Base-by-base conservation (phyloP, 1,140 invertebrate genomes). In the Lasioglossum baleicum region DNA sequence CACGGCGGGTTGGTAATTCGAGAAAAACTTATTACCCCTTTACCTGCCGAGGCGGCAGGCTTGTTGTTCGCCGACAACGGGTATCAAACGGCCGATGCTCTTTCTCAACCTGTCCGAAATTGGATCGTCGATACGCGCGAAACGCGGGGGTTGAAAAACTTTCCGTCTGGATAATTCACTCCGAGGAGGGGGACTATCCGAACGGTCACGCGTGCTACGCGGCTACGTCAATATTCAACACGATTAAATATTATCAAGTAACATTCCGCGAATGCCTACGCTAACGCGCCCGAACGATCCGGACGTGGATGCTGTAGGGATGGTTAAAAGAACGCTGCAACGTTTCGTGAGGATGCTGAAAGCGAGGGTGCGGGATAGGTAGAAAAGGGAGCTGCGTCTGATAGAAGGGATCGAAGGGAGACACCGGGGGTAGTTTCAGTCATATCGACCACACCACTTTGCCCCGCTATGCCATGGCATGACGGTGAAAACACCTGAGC, bases 391-490 rank as follows among this genome's bases (percentile, higher is more conserved):
- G 60, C 63, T 31, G 44, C 31, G 80, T 75, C 75, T 73, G 67
- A 86, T 81, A 75, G 80, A 86, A 73, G 60, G 79, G 83, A 76
- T 71, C 80, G 85, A 80, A 63, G 81, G 63, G 88, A 82, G 75
- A 84, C 78, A 79, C 75, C 61, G 31, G 70, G 76, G 70, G 81
- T 83, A 83, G 84, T 86, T 88, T 87, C 87, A 87, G 89, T 89
- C 87, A 91, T 90, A 90, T 90, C 89, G 88, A 90, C 90, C 88
- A 90, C 88, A 85, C 87, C 87, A 90, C 88, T 90, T 90, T 90
- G 75, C 89, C 82, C 84, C 73, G 80, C 83, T 85, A 75, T 87
- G 72, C 87, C 82, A 66, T 75, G 70, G 66, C 72, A 83, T 77
- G 74, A 75, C 70, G 67, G 64, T 83, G 26, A 74, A 85, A 89